Evolutionary conservation across 1,140 invertebrate genomes (phyloP).

Genomic region (Sesamia nonagrioides): DNA sequence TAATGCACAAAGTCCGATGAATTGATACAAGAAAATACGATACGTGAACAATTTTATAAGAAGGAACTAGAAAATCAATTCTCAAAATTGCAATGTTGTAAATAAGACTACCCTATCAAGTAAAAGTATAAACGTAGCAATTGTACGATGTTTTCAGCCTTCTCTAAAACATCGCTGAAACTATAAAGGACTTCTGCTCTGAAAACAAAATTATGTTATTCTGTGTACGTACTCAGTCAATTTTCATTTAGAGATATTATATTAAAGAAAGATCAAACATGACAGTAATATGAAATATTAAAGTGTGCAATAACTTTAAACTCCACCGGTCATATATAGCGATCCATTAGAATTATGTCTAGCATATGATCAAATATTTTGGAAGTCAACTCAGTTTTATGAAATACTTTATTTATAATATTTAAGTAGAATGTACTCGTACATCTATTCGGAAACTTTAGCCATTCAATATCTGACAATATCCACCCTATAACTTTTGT

Average conservation of each 20-base stretch:
- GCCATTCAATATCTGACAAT: constrained; percentile 16
- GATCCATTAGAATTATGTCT: not conserved
- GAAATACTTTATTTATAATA: constrained; percentile 16
- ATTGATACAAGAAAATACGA: no score
- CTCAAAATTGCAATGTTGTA: no score
- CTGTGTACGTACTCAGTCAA: not conserved
- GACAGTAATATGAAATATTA: not conserved
- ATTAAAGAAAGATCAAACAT: not conserved
- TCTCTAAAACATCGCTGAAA: no score
- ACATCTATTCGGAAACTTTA: not conserved
- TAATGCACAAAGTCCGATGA: no score
- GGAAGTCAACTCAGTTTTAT: constrained; percentile 43
- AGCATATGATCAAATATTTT: not conserved
- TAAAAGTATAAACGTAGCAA: no score
- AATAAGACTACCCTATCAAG: no score
- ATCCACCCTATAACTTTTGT: not conserved
- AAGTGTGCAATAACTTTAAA: not conserved
- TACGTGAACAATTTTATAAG: no score
- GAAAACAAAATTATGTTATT: not conserved
- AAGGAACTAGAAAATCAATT: no score
- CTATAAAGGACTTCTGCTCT: no score
- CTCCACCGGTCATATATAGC: not conserved
- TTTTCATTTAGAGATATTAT: not conserved
- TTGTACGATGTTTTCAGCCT: no score
- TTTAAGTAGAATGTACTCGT: not conserved